phyloP scores from a whole-genome alignment of 2,113 vertebrate genomes.

The Pseudopipra pipra region DNA sequence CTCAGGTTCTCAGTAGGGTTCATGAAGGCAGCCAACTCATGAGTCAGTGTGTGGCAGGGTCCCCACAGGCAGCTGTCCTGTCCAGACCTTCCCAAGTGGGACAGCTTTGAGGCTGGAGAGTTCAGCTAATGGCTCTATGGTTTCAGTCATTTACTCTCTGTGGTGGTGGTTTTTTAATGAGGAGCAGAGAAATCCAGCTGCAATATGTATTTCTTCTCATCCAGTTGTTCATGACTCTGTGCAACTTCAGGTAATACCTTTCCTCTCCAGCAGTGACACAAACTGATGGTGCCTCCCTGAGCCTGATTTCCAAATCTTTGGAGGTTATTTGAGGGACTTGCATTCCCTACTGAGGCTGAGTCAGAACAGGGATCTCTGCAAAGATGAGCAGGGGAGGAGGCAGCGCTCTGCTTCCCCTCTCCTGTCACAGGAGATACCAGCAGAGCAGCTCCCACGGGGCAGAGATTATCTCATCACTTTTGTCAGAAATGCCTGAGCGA shows the following conservation, averaged over 20 bases:
- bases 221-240: background rate
- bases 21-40: background rate
- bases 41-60: fast-evolving
- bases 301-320: background rate
- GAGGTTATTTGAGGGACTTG: background rate
- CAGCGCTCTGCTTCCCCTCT: background rate
- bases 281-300: background rate
- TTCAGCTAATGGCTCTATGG: background rate
- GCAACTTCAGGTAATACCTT: background rate
- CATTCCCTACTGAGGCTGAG: background rate
- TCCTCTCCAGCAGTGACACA: background rate
- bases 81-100: background rate
- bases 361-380: background rate
- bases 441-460: background rate
- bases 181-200: background rate
- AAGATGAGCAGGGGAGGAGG: background rate
- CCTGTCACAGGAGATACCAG: background rate
- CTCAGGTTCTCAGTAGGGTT: background rate
- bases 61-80: background rate
- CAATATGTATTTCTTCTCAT: background rate
- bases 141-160: background rate
- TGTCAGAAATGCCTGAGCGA: background rate
- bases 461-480: background rate
- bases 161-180: background rate
- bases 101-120: background rate